Evolutionary conservation across 2,797 vertebrate genomes (phyloP).

Genomic region (Vipera latastei): DNA sequence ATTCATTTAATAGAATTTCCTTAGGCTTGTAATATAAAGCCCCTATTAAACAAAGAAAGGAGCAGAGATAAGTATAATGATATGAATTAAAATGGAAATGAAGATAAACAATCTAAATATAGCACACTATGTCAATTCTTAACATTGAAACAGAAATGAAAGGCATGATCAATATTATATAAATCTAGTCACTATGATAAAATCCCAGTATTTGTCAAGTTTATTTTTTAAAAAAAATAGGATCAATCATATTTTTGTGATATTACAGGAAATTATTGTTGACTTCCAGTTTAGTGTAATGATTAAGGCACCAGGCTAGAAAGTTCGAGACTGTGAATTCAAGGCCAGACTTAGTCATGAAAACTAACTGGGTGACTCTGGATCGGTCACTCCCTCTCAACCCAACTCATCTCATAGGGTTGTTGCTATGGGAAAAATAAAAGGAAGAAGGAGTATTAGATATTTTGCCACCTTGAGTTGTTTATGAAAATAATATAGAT

Average conservation of each 20-base stretch:
- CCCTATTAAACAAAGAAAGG: constrained; percentile 54
- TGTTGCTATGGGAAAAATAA: not conserved
- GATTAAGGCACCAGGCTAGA: not conserved
- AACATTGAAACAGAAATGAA: constrained; percentile 24
- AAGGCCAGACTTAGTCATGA: not conserved
- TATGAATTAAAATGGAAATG: constrained; percentile 56
- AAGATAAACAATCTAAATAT: constrained; percentile 60
- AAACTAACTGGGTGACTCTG: not conserved
- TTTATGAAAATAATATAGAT: not conserved
- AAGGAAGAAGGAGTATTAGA: not conserved
- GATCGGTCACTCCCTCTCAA: not conserved
- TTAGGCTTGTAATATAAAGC: constrained; percentile 48
- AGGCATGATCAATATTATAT: not conserved
- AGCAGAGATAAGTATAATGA: constrained; percentile 53
- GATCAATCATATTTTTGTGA: not conserved
- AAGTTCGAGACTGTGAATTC: not conserved
- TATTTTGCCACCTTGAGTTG: not conserved
- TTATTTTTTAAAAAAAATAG: not conserved
- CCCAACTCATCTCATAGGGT: not conserved
- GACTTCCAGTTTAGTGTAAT: not conserved
- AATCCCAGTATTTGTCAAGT: not conserved
- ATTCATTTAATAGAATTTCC: constrained; percentile 66
- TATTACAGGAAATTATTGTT: not conserved
- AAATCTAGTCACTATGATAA: not conserved
- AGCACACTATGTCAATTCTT: constrained; percentile 41